Evolutionary conservation across 2,797 vertebrate species (phyloP).

Genomic region (Sciurus carolinensis): DNA sequence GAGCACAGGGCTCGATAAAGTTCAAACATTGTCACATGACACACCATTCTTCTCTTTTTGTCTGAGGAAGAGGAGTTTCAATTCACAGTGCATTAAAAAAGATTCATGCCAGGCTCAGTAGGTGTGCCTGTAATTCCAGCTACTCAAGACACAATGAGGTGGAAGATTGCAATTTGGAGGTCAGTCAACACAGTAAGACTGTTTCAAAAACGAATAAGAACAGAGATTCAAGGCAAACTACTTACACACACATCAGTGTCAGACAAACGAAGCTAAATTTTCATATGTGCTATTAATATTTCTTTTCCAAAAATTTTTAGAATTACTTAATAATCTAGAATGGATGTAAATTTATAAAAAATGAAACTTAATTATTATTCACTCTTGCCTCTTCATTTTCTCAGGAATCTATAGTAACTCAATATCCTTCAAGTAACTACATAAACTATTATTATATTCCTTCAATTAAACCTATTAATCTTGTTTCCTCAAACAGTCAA

Average conservation of each 20-base stretch:
- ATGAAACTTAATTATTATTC: conserved; percentile 26
- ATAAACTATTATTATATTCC: neutral
- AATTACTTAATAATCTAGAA: conserved; percentile 11
- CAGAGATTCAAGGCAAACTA: neutral
- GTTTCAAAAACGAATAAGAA: neutral
- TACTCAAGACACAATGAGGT: too few species aligned
- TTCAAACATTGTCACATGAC: neutral
- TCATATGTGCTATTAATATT: neutral
- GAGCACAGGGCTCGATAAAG: neutral
- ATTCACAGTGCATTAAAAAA: neutral
- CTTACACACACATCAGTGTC: neutral
- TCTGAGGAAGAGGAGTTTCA: neutral
- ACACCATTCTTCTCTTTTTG: neutral
- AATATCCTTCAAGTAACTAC: neutral
- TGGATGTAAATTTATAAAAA: neutral
- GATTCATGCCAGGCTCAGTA: neutral
- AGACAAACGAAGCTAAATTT: neutral
- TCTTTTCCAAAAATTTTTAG: neutral
- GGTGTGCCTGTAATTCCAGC: too few species aligned
- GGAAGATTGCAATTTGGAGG: neutral
- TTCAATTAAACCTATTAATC: conserved; percentile 15
- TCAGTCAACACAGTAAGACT: too few species aligned
- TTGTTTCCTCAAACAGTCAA: neutral
- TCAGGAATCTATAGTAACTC: neutral
- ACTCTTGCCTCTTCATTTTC: neutral